Conservation (phyloP, 2,797 vertebrate genomes). For the Lutjanus campechanus region DNA sequence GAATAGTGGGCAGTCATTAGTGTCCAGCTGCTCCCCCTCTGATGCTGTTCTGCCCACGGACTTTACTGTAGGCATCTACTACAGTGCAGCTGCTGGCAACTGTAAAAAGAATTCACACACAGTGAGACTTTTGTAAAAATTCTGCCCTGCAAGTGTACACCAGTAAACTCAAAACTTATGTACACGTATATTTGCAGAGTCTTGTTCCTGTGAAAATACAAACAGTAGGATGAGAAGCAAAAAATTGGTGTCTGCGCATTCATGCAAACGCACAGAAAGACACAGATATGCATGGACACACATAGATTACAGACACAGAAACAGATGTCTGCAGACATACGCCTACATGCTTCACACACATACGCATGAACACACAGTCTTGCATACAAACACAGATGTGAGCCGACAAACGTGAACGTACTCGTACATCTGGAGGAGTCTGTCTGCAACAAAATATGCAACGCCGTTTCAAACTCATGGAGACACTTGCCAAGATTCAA, state of each 20-base stretch:
- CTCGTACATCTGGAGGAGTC: conserved; percentile 51
- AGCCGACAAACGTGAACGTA: conserved; percentile 48
- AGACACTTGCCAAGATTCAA: conserved; percentile 17
- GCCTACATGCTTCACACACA: conserved; percentile 59
- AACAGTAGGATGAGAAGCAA: not conserved
- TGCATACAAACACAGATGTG: conserved; percentile 54
- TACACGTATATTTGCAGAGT: not conserved
- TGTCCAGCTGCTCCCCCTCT: conserved; percentile 66
- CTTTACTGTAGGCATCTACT: conserved; percentile 22
- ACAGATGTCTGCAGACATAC: conserved; percentile 65
- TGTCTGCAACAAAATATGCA: conserved; percentile 15
- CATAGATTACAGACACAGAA: conserved; percentile 56
- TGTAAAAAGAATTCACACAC: conserved; percentile 22
- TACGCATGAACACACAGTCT: conserved; percentile 48
- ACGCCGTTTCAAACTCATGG: conserved; percentile 16
- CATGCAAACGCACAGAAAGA: conserved; percentile 52
- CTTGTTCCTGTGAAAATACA: conserved; percentile 20
- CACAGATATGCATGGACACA: conserved; percentile 53
- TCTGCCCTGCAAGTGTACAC: conserved; percentile 5
- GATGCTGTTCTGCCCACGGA: conserved; percentile 31
- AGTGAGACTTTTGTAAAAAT: not conserved
- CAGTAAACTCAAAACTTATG: conserved; percentile 11
- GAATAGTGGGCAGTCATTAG: conserved; percentile 57
- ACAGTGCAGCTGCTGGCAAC: conserved; percentile 56
- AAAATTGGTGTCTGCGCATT: conserved; percentile 26